Base-by-base conservation (phyloP, 1,140 invertebrate genomes). In the Neodiprion lecontei region DNA sequence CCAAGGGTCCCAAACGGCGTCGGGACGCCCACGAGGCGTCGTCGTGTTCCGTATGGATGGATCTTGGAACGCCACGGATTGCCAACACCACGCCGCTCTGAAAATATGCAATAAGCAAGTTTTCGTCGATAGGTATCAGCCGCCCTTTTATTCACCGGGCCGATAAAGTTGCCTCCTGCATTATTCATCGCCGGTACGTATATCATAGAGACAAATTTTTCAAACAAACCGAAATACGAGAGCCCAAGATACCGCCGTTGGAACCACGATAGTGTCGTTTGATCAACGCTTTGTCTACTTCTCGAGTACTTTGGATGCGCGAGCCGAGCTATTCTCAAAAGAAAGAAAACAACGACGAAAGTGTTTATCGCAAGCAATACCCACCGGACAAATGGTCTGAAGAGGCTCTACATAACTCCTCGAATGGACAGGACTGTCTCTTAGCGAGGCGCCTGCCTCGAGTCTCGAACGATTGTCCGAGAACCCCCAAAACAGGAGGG, bases 21-120 rank as follows among this genome's bases (percentile, higher is more conserved):
- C 53, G n/a, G 53, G 53, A 61, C 53, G 9, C 53, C 8, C 53
- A 61, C 5, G 53, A 61, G 11, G 53, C n/a, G 9, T 14, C 53
- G 53, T 17, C 21, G 72, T 14, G 74, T 48, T 28, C 53, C 72
- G 72, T 28, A 73, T 73, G 61, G 53, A 73, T 61, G 72, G 53
- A 67, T 73, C 67, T 3, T 61, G 11, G 11, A 14, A 61, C 53
- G 53, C n/a, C 53, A 17, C 8, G 53, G 53, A 61, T 12, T 61
- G 53, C 53, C 53, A 61, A 61, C 53, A 9, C 28, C 28, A 40
- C 2, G 28, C 28, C 28, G 28, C 53, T 61, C n/a, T 9, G n/a
- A 61, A 61, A 61, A 61, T 61, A 61, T 61, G 9, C 53, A 61
- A 61, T 61, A 61, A 61, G 53, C 8, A 61, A 61, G 53, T 61